Conservation (phyloP, 2,888 invertebrate genomes). For the Sarcophaga caerulescens region DNA sequence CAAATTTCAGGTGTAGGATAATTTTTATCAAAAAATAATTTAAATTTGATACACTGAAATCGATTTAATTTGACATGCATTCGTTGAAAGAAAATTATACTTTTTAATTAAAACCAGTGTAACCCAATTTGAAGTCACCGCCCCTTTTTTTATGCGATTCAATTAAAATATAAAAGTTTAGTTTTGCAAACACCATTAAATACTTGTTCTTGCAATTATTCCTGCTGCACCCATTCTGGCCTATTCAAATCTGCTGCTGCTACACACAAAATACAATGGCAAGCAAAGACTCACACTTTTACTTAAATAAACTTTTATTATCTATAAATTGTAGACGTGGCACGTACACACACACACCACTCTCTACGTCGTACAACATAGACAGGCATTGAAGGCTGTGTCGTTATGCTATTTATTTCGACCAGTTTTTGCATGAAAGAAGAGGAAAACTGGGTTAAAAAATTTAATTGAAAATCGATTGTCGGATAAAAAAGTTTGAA, state of each 20-base stretch:
- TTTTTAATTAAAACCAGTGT: background rate
- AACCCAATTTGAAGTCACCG: background rate
- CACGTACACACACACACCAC: background rate
- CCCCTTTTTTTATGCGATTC: background rate
- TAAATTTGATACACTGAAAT: background rate
- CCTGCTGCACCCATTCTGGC: background rate
- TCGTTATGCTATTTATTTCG: background rate
- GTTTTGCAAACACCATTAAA: background rate
- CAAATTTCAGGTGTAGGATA: too few relatives aligned
- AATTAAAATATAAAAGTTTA: background rate
- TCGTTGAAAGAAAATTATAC: background rate
- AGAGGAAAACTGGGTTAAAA: slow-evolving; percentile 64
- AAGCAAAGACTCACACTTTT: background rate
- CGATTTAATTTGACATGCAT: background rate
- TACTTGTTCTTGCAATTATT: background rate
- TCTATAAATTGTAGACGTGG: slow-evolving; percentile 22
- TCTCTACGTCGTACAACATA: background rate
- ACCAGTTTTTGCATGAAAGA: slow-evolving; percentile 5
- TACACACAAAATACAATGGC: background rate
- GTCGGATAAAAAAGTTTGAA: slow-evolving; percentile 59
- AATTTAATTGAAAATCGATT: slow-evolving; percentile 68
- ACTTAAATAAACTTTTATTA: slow-evolving; percentile 17
- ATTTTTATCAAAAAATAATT: too few relatives aligned
- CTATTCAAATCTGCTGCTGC: background rate
- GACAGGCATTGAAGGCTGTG: background rate